phyloP scores from a whole-genome alignment of 1,140 invertebrate genomes.

The Probaryconus sp. region DNA sequence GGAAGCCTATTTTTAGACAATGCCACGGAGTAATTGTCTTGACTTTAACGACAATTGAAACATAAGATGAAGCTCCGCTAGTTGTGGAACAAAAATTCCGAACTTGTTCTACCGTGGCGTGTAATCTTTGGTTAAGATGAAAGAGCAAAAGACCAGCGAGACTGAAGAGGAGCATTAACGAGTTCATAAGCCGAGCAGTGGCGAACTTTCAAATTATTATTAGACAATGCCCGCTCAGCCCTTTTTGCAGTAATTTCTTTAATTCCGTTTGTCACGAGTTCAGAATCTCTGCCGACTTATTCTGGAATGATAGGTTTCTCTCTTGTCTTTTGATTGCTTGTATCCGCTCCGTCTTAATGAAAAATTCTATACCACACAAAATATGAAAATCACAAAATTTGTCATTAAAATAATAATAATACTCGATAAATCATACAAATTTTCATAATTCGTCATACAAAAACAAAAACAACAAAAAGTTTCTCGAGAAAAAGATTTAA shows the following conservation, averaged over 20 bases:
- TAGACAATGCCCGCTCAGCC: slow-evolving; percentile 43
- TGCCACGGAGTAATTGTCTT: slow-evolving; percentile 3
- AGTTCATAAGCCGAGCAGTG: slow-evolving; percentile 48
- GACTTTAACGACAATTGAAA: slow-evolving; percentile 34
- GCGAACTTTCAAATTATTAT: slow-evolving; percentile 66
- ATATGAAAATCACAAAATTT: background rate
- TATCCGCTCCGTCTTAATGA: slow-evolving; percentile 52
- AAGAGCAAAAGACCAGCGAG: slow-evolving; percentile 29
- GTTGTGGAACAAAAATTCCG: slow-evolving; percentile 49
- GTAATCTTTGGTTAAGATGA: slow-evolving; percentile 48
- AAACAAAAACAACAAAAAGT: no score
- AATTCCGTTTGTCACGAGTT: slow-evolving; percentile 67
- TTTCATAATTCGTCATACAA: no score
- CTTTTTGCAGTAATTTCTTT: slow-evolving; percentile 61
- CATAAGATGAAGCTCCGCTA: slow-evolving; percentile 39
- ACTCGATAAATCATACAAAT: no score
- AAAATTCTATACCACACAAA: slow-evolving; percentile 47
- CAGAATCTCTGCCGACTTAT: slow-evolving; percentile 52
- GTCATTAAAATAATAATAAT: no score
- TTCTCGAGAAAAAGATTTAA: no score
- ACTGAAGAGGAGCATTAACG: slow-evolving; percentile 33
- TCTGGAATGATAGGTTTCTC: slow-evolving; percentile 57
- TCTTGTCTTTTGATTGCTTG: slow-evolving; percentile 52
- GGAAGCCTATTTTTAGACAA: slow-evolving; percentile 6
- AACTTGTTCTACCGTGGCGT: slow-evolving; percentile 44